phyloP scores from a whole-genome alignment of 2,797 vertebrate species.

The Epinephelus awoara region DNA sequence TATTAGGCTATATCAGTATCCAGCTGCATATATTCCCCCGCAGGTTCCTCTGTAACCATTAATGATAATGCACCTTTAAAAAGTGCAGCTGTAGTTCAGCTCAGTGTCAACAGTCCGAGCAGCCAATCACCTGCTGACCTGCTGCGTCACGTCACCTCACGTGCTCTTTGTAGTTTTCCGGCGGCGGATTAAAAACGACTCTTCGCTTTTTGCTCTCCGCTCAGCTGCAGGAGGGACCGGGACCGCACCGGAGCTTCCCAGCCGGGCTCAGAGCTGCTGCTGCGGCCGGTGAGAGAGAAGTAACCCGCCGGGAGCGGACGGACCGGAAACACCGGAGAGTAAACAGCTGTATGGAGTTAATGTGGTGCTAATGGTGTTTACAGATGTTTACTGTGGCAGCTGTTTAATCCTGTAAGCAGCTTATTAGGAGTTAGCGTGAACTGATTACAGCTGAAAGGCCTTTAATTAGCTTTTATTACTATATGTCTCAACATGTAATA shows the following conservation, averaged over 20 bases:
- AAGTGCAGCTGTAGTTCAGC: not conserved
- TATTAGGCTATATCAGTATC: too few species aligned
- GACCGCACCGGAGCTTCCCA: not conserved
- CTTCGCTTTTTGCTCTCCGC: not conserved
- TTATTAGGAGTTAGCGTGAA: not conserved
- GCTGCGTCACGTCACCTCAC: slow-evolving; percentile 42
- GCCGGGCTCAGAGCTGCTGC: slow-evolving; percentile 1
- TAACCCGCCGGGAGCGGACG: not conserved
- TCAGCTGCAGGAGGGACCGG: not conserved
- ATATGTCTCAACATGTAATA: too few species aligned
- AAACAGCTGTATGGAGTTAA: not conserved
- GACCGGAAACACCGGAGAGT: not conserved
- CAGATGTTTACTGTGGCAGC: not conserved
- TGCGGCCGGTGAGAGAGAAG: not conserved
- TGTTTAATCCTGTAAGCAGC: not conserved
- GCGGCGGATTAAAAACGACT: not conserved
- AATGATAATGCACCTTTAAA: not conserved
- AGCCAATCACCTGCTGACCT: slow-evolving; percentile 71
- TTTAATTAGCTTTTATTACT: not conserved
- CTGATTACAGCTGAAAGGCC: not conserved
- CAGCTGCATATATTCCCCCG: too few species aligned
- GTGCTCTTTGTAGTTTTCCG: not conserved
- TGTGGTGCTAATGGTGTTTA: too few species aligned
- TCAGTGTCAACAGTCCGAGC: slow-evolving; percentile 22
- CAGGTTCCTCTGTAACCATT: too few species aligned